phyloP scores from a whole-genome alignment of 64 coral and sea anemone species.

The Pachyseris speciosa region DNA sequence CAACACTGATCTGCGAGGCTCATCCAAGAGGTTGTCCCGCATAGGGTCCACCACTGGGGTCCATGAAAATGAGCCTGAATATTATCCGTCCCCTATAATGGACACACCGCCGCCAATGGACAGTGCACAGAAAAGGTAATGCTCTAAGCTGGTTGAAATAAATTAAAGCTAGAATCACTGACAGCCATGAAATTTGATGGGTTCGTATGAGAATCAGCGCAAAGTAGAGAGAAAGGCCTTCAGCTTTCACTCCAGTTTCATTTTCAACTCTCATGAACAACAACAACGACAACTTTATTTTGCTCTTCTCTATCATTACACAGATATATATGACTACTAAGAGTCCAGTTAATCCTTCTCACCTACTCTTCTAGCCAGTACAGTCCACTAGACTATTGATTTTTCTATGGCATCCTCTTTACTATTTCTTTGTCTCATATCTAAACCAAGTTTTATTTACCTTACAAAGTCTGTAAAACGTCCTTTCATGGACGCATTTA shows the following conservation, averaged over 20 bases:
- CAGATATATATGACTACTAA: no score
- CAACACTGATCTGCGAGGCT: constrained; percentile 77
- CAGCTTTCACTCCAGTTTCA: no score
- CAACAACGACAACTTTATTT: no score
- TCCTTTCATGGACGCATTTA: neutral
- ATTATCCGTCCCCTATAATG: constrained; percentile 77
- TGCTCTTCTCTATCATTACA: no score
- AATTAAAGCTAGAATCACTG: neutral
- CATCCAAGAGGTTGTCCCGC: constrained; percentile 90
- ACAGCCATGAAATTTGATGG: neutral
- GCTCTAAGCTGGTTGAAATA: no score
- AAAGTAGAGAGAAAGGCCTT: no score
- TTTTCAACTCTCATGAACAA: no score
- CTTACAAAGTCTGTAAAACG: neutral
- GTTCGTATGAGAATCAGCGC: neutral
- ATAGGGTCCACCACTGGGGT: constrained; percentile 68
- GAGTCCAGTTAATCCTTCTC: no score
- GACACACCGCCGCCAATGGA: constrained; percentile 79
- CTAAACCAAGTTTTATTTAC: neutral
- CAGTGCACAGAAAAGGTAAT: constrained; percentile 74
- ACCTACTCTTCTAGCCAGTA: no score
- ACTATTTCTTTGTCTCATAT: no score
- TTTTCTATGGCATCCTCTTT: no score
- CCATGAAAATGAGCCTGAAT: constrained; percentile 40
- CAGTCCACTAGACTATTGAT: no score